Evolutionary conservation across 2,797 vertebrate genomes (phyloP), one percentile per base, ranked within the genome.

Genomic region (Coracias cyanogaster): DNA sequence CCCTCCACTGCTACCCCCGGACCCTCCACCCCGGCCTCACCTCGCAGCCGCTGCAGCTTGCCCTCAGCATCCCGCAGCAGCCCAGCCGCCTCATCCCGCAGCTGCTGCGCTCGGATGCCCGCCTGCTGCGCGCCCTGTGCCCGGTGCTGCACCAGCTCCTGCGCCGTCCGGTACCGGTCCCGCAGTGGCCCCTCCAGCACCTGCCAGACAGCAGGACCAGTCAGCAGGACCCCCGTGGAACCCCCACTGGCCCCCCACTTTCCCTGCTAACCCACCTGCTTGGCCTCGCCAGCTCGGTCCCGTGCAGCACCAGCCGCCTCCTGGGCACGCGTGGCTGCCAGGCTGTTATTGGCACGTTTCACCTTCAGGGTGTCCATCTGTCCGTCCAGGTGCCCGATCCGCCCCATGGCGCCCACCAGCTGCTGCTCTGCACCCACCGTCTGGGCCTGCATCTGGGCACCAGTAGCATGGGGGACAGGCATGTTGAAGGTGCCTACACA

Each of bases 291-390:
- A 1, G 99, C 99, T 64, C 99, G 99, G 90, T 98, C 98, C 77
- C 98, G 98, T 0, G 99, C 99, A 43, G 96, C 98, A 35, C 97
- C 98, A n/a, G 99, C 99, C 0, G 98, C 99, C 81, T 99, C 99
- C 67, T 99, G 99, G 4, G 99, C 99, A 4, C 98, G 98, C 0
- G 99, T 98, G 4, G 99, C 99, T 7, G 98, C 99, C 98, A 99
- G 97, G 97, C 98, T 99, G 96, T 99, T 99, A 93, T 98, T 99
- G 83, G 99, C 99, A 7, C 98, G 97, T 96, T 99, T 99, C 95
- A 99, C 98, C 97, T 99, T 99, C 90, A 99, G 98, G 39, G 96
- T 95, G 2, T 98, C 98, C 4, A 99, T 98, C 84, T 99, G 98
- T 57, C 91, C 96, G 16, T 99, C 98, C 82, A 99, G 95, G 16